phyloP scores from a whole-genome alignment of 2,113 vertebrate genomes.

The Psilopsiagon aurifrons region DNA sequence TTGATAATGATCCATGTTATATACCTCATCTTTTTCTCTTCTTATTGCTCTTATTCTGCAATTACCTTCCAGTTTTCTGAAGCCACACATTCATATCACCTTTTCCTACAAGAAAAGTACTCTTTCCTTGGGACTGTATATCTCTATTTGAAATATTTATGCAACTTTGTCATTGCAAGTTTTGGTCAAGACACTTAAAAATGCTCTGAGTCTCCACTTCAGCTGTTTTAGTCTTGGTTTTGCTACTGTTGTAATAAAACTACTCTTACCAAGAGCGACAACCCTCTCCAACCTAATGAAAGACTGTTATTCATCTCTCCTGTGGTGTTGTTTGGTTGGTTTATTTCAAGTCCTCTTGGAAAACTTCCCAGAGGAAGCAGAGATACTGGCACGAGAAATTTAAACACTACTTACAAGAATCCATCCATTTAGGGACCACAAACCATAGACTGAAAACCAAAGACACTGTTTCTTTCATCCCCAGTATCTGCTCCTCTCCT shows the following conservation, averaged over 20 bases:
- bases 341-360: neutral
- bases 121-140: neutral
- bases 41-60: neutral
- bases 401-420: neutral
- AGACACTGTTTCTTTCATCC: neutral
- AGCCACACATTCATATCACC: neutral
- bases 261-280: neutral
- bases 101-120: neutral
- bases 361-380: neutral
- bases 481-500: neutral
- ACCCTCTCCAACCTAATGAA: neutral
- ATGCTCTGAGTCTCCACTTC: neutral
- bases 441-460: neutral
- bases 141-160: neutral
- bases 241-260: neutral
- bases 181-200: neutral
- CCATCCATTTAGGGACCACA: neutral
- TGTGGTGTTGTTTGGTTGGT: too few relatives aligned
- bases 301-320: neutral
- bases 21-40: neutral
- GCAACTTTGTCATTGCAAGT: neutral
- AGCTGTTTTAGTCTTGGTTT: neutral
- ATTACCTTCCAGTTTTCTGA: neutral
- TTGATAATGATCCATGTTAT: neutral
- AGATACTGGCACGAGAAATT: neutral